Conservation (phyloP, 2,797 vertebrate species). For the Eospalax fontanierii region DNA sequence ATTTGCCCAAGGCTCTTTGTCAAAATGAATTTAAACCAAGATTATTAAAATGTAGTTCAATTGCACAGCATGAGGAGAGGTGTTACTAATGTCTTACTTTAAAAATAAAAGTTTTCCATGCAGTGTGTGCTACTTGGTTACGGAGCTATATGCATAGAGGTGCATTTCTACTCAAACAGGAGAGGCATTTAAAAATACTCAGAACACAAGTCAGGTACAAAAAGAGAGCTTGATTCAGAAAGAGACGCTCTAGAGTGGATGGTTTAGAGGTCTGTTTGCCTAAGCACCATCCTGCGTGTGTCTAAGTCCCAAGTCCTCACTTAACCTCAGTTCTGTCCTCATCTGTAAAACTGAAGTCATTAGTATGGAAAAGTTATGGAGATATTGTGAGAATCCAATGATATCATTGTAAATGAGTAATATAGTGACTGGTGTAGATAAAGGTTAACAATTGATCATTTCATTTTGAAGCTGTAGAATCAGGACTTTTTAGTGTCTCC, state of each 20-base stretch:
- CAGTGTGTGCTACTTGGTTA: not conserved
- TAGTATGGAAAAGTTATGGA: slow-evolving; percentile 50
- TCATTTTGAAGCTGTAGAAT: slow-evolving; percentile 62
- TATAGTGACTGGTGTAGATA: slow-evolving; percentile 53
- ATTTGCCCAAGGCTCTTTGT: slow-evolving; percentile 86
- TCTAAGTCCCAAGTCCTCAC: not conserved
- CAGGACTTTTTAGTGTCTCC: slow-evolving; percentile 1
- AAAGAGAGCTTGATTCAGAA: slow-evolving; percentile 26
- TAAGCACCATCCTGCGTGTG: not conserved
- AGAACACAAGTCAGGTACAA: not conserved
- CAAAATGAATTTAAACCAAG: slow-evolving; percentile 86
- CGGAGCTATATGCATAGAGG: not conserved
- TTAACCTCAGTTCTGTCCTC: not conserved
- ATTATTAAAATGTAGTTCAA: slow-evolving; percentile 82
- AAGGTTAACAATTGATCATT: slow-evolving; percentile 57
- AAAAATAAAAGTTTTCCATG: slow-evolving; percentile 6
- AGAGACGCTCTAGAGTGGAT: not conserved
- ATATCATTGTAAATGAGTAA: slow-evolving; percentile 72
- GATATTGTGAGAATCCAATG: slow-evolving; percentile 49
- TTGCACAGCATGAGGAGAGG: slow-evolving; percentile 72
- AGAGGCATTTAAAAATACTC: not conserved
- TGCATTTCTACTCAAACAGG: not conserved
- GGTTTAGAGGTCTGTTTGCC: not conserved
- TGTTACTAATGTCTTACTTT: slow-evolving; percentile 73
- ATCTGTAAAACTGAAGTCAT: slow-evolving; percentile 12